phyloP scores from a whole-genome alignment of 2,888 invertebrate species.

The Ormyrus labotus region DNA sequence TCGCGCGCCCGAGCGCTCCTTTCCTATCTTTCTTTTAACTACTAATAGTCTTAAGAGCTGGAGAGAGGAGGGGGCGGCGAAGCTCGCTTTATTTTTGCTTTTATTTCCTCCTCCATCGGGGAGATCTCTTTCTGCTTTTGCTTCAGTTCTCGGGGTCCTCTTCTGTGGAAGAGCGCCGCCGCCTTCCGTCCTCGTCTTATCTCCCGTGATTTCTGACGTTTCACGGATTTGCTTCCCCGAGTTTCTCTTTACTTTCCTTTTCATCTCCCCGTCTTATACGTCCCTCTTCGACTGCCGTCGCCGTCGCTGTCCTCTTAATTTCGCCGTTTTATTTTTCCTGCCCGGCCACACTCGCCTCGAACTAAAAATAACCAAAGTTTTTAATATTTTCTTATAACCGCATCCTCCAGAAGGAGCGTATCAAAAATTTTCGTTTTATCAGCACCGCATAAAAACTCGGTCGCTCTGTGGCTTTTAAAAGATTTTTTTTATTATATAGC shows the following conservation, averaged over 20 bases:
- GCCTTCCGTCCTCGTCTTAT: conserved; percentile 21
- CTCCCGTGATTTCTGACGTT: conserved; percentile 47
- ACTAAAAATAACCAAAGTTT: conserved; percentile 39
- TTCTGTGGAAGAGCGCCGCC: no score
- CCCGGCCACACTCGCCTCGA: not conserved
- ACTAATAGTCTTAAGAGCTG: conserved; percentile 41
- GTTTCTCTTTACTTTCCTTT: conserved; percentile 10
- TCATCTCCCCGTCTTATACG: not conserved
- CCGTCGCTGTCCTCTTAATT: not conserved
- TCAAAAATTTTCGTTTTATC: conserved; percentile 30
- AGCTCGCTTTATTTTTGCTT: conserved; percentile 47
- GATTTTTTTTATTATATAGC: not conserved
- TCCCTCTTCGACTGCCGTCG: not conserved
- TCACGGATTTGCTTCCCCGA: conserved; percentile 30
- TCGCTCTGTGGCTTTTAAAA: conserved; percentile 6
- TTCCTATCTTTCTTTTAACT: conserved; percentile 50
- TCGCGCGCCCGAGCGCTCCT: conserved; percentile 21
- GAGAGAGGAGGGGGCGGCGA: conserved; percentile 1
- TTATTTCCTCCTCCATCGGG: conserved; percentile 18
- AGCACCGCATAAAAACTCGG: not conserved
- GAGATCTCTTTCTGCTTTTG: conserved; percentile 29
- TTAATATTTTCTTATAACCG: not conserved
- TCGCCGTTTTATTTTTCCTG: conserved; percentile 18
- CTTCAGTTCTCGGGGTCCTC: not conserved
- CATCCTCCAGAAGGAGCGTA: not conserved